Evolutionary conservation across 1,140 invertebrate species (phyloP).

Genomic region (Apolygus lucorum): DNA sequence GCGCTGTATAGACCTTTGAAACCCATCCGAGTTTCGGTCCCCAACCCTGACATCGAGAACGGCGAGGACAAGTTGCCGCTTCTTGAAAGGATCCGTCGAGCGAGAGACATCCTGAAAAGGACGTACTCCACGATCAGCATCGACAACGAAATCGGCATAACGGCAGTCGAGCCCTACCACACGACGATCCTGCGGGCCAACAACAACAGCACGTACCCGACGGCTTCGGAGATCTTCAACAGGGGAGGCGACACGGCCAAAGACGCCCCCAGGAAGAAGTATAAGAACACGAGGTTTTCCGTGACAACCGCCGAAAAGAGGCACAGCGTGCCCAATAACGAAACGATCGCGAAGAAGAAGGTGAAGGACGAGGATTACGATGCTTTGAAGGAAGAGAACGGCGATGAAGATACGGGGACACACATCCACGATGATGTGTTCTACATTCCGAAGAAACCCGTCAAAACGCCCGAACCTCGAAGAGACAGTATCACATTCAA

Average conservation of each 20-base stretch:
- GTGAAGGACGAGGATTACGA: conserved; percentile 7
- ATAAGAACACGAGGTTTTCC: neutral
- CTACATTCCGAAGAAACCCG: conserved; percentile 37
- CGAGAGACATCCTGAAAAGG: conserved; percentile 38
- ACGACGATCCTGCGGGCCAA: conserved; percentile 46
- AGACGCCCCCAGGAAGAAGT: conserved; percentile 6
- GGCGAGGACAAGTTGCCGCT: conserved; percentile 39
- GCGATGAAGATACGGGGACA: conserved; percentile 43
- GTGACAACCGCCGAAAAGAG: conserved; percentile 20
- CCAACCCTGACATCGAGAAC: conserved; percentile 40
- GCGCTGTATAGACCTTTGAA: conserved; percentile 69
- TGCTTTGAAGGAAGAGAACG: conserved; percentile 30
- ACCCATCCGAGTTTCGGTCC: conserved; percentile 51
- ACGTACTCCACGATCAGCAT: conserved; percentile 35
- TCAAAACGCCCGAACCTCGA: conserved; percentile 31
- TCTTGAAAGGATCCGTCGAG: conserved; percentile 41
- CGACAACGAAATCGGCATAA: conserved; percentile 32
- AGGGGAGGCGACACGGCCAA: conserved; percentile 43
- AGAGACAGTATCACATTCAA: conserved; percentile 21
- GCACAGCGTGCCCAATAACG: neutral
- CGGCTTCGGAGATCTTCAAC: conserved; percentile 58
- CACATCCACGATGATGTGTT: conserved; percentile 41
- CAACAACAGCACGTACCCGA: conserved; percentile 64
- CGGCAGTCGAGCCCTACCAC: conserved; percentile 26
- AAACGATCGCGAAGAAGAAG: neutral